Percentiles rank a stretch among this genome's conserved stretches.
These are phyloP conservation scores for Stomatorhinus ivindoensis DNA, from an alignment of 2,113 vertebrate species.

Conservation along the genomic window DNA sequence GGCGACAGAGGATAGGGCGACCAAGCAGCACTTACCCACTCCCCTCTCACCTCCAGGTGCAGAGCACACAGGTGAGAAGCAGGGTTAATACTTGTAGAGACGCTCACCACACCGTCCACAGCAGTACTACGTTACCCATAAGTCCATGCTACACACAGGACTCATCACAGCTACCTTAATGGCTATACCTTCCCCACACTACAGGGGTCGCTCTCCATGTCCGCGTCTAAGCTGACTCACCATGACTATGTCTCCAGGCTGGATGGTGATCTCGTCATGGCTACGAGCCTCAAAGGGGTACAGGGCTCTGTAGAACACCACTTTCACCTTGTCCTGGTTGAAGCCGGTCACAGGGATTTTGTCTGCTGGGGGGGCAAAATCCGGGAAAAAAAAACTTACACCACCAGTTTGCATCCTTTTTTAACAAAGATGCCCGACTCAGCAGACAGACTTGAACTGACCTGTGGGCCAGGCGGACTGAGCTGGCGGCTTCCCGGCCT, in stretches of 20 bases:
- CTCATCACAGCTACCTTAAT: neutral
- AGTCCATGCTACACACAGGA: neutral
- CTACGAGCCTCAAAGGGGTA: slow-evolving; percentile 96
- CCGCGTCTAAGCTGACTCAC: slow-evolving; percentile 53
- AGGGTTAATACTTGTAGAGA: slow-evolving; percentile 40
- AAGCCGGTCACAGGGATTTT: slow-evolving; percentile 71
- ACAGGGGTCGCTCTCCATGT: neutral
- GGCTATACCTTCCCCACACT: neutral
- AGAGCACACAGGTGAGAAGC: slow-evolving; percentile 57
- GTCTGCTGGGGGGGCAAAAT: slow-evolving; percentile 48
- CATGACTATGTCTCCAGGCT: slow-evolving; percentile 92
- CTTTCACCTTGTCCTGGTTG: slow-evolving; percentile 77
- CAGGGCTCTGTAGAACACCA: slow-evolving; percentile 89
- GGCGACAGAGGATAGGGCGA: slow-evolving; percentile 31
- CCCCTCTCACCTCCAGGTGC: slow-evolving; percentile 87
- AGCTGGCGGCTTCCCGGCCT: slow-evolving; percentile 53
- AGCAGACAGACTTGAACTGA: slow-evolving; percentile 50
- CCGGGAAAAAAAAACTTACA: neutral
- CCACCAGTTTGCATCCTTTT: neutral
- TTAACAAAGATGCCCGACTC: neutral
- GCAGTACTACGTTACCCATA: neutral
- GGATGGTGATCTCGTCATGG: slow-evolving; percentile 92
- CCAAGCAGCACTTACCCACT: slow-evolving; percentile 75
- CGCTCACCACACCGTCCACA: neutral
- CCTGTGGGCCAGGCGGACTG: slow-evolving; percentile 71